Percentiles rank a stretch among this genome's conserved stretches.
Evolutionary conservation across 2,113 vertebrate species (phyloP).

Genomic region (Microtus pennsylvanicus): DNA sequence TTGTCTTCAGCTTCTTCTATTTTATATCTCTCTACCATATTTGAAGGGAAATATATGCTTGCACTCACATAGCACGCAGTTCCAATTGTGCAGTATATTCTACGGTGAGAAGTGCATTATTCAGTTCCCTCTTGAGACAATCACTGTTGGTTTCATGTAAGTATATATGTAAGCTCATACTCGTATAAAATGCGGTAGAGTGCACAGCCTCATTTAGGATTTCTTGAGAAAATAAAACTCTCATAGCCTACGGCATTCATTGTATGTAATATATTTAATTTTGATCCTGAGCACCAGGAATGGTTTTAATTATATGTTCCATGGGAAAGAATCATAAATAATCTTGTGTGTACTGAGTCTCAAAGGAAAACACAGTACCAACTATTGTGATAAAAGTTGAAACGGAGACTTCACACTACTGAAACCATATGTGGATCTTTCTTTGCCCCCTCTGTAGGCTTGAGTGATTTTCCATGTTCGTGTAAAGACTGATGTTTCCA

Average conservation of each 20-base stretch:
- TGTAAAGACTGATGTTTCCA: not conserved
- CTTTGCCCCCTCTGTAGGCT: not conserved
- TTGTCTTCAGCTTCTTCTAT: not conserved
- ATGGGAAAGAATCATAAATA: slow-evolving; percentile 32
- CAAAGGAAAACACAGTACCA: not conserved
- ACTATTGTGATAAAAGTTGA: not conserved
- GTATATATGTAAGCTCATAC: not conserved
- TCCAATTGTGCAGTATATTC: not conserved
- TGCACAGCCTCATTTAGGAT: not conserved
- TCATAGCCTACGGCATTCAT: not conserved
- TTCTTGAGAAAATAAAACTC: slow-evolving; percentile 33
- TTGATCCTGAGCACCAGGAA: not conserved
- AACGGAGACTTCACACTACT: not conserved
- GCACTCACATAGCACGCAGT: not conserved
- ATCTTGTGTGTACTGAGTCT: not conserved
- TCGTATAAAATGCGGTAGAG: not conserved
- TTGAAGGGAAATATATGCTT: not conserved
- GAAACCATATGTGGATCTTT: not conserved
- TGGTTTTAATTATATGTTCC: not conserved
- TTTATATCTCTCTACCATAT: not conserved
- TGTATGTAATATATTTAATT: not conserved
- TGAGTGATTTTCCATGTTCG: slow-evolving; percentile 44
- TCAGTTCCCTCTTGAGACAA: not conserved
- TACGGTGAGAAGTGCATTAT: not conserved
- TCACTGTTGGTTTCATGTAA: not conserved